A percentile compares a stretch with the other conserved stretches of the same genome.
phyloP scores from a whole-genome alignment of 2,113 vertebrate species.

The Istiophorus platypterus region DNA sequence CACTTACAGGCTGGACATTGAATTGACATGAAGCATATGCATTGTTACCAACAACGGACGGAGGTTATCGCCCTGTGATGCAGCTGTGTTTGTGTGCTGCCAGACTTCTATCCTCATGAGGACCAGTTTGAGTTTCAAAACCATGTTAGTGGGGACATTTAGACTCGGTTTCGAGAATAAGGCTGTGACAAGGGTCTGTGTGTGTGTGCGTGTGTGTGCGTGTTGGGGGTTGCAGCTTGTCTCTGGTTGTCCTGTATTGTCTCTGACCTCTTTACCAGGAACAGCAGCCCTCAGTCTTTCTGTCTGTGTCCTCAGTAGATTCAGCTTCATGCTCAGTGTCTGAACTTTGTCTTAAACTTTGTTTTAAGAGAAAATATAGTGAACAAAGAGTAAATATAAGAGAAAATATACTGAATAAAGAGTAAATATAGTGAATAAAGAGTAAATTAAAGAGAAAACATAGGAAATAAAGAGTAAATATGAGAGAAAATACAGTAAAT shows the following conservation, averaged over 20 bases:
- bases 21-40: slow-evolving; percentile 40
- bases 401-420: no score
- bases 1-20: slow-evolving; percentile 26
- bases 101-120: background rate
- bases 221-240: slow-evolving; percentile 22
- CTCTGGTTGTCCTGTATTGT: slow-evolving; percentile 5
- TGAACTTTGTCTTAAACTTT: no score
- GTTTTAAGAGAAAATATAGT: no score
- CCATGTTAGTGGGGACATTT: no score
- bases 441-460: no score
- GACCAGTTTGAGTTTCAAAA: no score
- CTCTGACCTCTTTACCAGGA: background rate
- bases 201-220: background rate
- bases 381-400: no score
- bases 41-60: slow-evolving; percentile 25
- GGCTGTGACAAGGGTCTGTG: background rate
- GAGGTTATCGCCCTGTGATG: slow-evolving; percentile 7
- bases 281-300: background rate
- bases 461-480: no score
- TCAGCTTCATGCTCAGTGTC: no score
- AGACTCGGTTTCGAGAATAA: no score
- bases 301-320: background rate
- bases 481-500: no score
- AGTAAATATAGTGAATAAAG: no score
- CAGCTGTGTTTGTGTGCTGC: slow-evolving; percentile 6